Evolutionary conservation across 1,140 invertebrate genomes (phyloP).

Genomic region (Drosophila arawakana): DNA sequence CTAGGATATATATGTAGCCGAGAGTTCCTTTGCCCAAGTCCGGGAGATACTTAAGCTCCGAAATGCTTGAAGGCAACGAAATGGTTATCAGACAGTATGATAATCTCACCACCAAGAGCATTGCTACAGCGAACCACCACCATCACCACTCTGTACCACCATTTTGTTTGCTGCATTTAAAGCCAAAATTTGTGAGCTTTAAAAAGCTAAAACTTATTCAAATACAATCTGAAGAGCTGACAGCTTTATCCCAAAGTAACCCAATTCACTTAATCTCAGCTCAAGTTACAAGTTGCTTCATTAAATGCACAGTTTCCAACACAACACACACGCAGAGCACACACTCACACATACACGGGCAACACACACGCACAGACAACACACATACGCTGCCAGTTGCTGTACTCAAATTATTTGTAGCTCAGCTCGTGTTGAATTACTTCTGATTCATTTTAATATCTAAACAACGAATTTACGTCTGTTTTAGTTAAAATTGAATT

Average conservation of each 20-base stretch:
- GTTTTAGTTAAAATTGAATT: not conserved
- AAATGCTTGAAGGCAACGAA: slow-evolving; percentile 24
- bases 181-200: slow-evolving; percentile 9
- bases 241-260: slow-evolving; percentile 9
- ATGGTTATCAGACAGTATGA: slow-evolving; percentile 22
- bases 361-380: not conserved
- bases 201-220: slow-evolving; percentile 6
- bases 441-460: not conserved
- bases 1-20: slow-evolving; percentile 16
- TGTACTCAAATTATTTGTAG: not conserved
- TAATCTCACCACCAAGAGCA: slow-evolving; percentile 11
- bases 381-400: not conserved
- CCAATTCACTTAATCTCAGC: not conserved
- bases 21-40: not conserved
- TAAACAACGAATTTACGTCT: not conserved
- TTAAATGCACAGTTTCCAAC: slow-evolving; percentile 6
- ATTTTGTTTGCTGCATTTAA: not conserved
- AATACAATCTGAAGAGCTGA: slow-evolving; percentile 5
- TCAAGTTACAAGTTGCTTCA: slow-evolving; percentile 11
- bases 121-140: not conserved
- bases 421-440: not conserved
- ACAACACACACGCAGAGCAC: not conserved
- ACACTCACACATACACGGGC: not conserved
- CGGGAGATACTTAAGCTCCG: slow-evolving; percentile 35
- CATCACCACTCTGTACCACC: not conserved